Percentiles rank a stretch among this genome's conserved stretches.
Evolutionary conservation across 1,140 invertebrate genomes (phyloP).

Genomic region (Eubasilissa regina): DNA sequence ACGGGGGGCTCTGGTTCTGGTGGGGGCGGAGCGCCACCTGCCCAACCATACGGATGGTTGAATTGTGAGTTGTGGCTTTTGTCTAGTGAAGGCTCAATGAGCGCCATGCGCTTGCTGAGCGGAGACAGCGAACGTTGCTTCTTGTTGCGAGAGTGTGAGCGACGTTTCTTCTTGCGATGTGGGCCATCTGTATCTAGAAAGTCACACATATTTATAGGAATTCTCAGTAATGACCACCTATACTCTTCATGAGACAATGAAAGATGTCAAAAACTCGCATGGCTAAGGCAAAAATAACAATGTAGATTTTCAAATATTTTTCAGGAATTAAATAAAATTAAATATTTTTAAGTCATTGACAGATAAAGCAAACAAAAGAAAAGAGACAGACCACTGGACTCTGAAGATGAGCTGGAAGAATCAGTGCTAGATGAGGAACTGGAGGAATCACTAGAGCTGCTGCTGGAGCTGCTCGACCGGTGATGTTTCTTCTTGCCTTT

Average conservation of each 20-base stretch:
- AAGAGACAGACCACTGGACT: slow-evolving; percentile 68
- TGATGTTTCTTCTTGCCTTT: slow-evolving; percentile 79
- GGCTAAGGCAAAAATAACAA: background rate
- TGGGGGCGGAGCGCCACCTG: slow-evolving; percentile 61
- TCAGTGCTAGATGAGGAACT: slow-evolving; percentile 78
- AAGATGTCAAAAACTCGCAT: background rate
- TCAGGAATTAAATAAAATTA: background rate
- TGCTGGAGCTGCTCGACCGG: slow-evolving; percentile 78
- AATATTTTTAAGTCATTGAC: background rate
- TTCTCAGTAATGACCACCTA: background rate
- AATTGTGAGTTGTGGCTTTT: slow-evolving; percentile 75
- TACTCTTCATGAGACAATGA: background rate
- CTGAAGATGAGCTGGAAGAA: slow-evolving; percentile 70
- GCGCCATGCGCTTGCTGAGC: slow-evolving; percentile 84
- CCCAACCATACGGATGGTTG: slow-evolving; percentile 72
- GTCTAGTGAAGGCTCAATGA: slow-evolving; percentile 72
- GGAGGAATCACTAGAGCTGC: slow-evolving; percentile 76
- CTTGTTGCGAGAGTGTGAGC: slow-evolving; percentile 74
- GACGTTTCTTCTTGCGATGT: slow-evolving; percentile 76
- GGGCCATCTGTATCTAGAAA: slow-evolving; percentile 72
- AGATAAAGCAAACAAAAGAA: slow-evolving; percentile 18
- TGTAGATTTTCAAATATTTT: too few species aligned
- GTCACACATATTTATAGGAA: slow-evolving; percentile 30
- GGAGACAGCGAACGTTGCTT: slow-evolving; percentile 84
- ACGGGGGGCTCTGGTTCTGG: slow-evolving; percentile 54